phyloP scores from a whole-genome alignment of 2,797 vertebrate species.

The Ptychadena robeensis region DNA sequence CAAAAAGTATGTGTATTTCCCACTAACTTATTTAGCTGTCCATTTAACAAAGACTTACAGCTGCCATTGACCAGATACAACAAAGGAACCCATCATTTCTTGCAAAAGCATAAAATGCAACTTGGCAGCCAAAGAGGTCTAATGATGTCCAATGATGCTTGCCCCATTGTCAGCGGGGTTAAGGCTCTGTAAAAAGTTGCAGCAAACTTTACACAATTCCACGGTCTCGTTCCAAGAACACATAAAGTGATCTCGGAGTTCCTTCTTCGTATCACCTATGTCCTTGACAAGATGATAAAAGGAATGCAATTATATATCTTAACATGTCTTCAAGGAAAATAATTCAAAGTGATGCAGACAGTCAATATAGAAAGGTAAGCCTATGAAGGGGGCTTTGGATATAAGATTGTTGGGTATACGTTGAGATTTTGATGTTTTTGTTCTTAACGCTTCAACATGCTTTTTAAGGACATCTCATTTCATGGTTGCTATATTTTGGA shows the following conservation, averaged over 20 bases:
- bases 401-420: background rate
- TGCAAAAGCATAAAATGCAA: constrained; percentile 13
- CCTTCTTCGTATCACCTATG: background rate
- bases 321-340: background rate
- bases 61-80: background rate
- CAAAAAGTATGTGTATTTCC: background rate
- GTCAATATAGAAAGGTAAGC: background rate
- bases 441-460: background rate
- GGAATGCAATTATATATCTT: background rate
- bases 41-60: constrained; percentile 15
- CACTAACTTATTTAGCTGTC: background rate
- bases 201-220: constrained; percentile 1
- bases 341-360: too few relatives aligned
- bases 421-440: background rate
- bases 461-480: background rate
- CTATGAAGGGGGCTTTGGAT: background rate
- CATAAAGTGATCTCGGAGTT: background rate
- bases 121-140: constrained; percentile 36
- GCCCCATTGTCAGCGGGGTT: constrained; percentile 9
- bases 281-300: background rate
- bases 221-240: background rate
- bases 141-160: constrained; percentile 32
- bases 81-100: constrained; percentile 14
- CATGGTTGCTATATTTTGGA: background rate
- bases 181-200: constrained; percentile 13